phyloP scores from a whole-genome alignment of 2,797 vertebrate genomes.

The Hyperoplus lanceolatus region DNA sequence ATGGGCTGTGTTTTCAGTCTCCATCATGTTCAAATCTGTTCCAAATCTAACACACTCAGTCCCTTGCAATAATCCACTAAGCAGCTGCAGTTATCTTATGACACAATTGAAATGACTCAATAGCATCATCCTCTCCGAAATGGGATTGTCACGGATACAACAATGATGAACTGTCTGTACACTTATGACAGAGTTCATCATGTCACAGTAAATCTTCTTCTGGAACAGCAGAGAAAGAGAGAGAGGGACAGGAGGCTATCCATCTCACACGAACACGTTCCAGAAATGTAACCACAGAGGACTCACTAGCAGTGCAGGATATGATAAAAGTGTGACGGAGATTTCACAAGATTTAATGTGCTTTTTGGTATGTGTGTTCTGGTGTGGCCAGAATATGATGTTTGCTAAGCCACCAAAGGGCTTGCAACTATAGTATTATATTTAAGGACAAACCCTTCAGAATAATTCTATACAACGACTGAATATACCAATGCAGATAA shows the following conservation, averaged over 20 bases:
- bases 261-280: conserved; percentile 35
- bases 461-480: neutral
- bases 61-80: conserved; percentile 7
- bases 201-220: conserved; percentile 42
- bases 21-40: conserved; percentile 15
- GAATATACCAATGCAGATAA: neutral
- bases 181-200: conserved; percentile 28
- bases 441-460: conserved; percentile 4
- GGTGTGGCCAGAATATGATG: conserved; percentile 21
- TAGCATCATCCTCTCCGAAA: conserved; percentile 16
- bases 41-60: neutral
- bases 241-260: conserved; percentile 44
- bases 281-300: conserved; percentile 27
- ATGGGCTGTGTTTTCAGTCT: conserved; percentile 9
- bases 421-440: neutral
- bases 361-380: conserved; percentile 10
- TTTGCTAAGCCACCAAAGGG: conserved; percentile 7
- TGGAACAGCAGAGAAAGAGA: conserved; percentile 27
- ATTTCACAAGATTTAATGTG: conserved; percentile 1
- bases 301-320: conserved; percentile 19
- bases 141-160: conserved; percentile 25
- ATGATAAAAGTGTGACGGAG: neutral
- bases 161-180: conserved; percentile 33
- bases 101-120: conserved; percentile 36
- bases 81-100: conserved; percentile 26